Base-by-base conservation (phyloP, 2,797 vertebrate species). In the Lacerta viridis region DNA sequence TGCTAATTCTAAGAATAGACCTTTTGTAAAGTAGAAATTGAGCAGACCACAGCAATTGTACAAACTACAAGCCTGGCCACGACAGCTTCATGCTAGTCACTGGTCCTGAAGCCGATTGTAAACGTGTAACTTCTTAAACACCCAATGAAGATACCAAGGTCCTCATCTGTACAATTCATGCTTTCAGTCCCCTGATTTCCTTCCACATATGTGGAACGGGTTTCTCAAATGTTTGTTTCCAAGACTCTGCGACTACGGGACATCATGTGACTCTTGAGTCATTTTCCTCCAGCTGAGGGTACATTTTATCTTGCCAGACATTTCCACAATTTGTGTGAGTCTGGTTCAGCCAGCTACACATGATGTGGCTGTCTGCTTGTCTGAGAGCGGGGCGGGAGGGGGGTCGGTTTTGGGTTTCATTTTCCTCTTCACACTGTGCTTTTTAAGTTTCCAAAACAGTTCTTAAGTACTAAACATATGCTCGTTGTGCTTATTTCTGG, bases 181-280 rank as follows among this genome's bases (percentile, higher is more conserved):
- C 95, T 94, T 97, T 93, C 93, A 92, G 2, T 92, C 91, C 86
- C 50, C 79, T 88, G 92, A 92, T 93, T 64, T 94, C 93, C 92
- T 80, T 23, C 92, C 93, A 87, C 91, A 94, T 90, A 93, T 93
- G 93, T 75, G 0, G 3, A 93, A 84, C 88, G 9, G 55, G 85
- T 95, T 94, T 88, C 92, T 91, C 88, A 85, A 93, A 84, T 55
- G 87, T 72, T 93, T 93, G 90, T 87, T 94, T 95, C 59, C 83
- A 95, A 93, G 89, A 59, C 86, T 88, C 90, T 76, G 46, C 1
- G 78, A 92, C 93, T 88, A 59, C 82, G 91, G 90, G 86, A 92
- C 91, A 91, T 85, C 95, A 96, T 93, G 94, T 95, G 96, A 97
- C 72, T 92, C 84, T 84, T 94, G 94, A 96, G 93, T 95, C 91